A percentile compares a stretch with the other conserved stretches of the same genome.
Evolutionary conservation across 2,113 vertebrate genomes (phyloP).

Genomic region (Semicossyphus pulcher): DNA sequence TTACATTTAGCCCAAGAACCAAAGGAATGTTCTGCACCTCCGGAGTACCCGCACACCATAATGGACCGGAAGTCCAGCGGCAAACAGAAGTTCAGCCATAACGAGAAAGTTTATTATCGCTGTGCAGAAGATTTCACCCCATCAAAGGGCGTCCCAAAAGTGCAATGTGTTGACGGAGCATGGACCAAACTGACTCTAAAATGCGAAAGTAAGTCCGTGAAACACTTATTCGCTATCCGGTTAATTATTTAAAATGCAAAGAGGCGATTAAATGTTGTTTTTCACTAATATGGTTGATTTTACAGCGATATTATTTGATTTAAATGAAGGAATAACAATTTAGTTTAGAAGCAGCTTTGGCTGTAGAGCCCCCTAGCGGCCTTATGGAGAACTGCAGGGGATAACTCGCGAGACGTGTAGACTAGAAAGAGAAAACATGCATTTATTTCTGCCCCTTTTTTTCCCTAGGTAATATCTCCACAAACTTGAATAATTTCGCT

Average conservation of each 20-base stretch:
- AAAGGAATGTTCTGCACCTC: conserved; percentile 32
- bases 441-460: too few relatives aligned
- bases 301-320: too few relatives aligned
- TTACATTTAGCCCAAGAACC: conserved; percentile 8
- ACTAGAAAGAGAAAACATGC: background rate
- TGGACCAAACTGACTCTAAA: conserved; percentile 67
- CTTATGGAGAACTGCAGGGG: background rate
- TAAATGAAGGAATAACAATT: too few relatives aligned
- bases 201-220: conserved; percentile 66
- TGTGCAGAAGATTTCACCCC: conserved; percentile 43
- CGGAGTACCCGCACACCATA: conserved; percentile 3
- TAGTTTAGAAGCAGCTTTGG: background rate
- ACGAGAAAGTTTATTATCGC: conserved; percentile 46
- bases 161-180: conserved; percentile 30
- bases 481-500: too few relatives aligned
- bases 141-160: background rate
- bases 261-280: fast-evolving
- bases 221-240: fast-evolving
- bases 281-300: background rate
- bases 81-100: background rate
- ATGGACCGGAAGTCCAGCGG: fast-evolving
- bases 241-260: fast-evolving
- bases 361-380: background rate
- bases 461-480: too few relatives aligned
- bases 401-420: too few relatives aligned